A percentile compares a stretch with the other conserved stretches of the same genome.
phyloP scores from a whole-genome alignment of 2,113 vertebrate species.

The Peromyscus maniculatus region DNA sequence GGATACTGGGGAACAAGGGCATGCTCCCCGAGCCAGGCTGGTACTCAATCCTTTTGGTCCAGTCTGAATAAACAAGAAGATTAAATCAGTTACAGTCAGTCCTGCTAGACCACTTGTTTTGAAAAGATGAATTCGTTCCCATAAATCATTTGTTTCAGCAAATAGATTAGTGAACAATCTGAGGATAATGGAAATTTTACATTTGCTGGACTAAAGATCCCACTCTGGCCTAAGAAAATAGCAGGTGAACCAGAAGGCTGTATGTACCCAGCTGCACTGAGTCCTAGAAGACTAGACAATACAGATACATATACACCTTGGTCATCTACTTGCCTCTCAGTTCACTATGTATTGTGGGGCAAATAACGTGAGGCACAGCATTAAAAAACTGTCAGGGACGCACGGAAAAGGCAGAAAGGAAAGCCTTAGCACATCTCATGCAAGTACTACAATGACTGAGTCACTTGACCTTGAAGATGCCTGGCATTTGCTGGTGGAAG shows the following conservation, averaged over 20 bases:
- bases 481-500: not conserved
- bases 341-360: rapidly evolving
- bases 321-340: too few species aligned
- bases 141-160: conserved; percentile 7
- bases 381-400: not conserved
- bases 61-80: conserved; percentile 87
- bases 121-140: not conserved
- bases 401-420: not conserved
- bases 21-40: conserved; percentile 95
- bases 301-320: rapidly evolving
- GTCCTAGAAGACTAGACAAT: rapidly evolving
- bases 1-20: conserved; percentile 95
- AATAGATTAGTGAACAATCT: not conserved
- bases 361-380: not conserved
- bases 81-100: not conserved
- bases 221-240: not conserved
- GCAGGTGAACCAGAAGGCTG: not conserved
- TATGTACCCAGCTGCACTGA: not conserved
- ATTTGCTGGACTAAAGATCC: not conserved
- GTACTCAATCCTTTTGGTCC: conserved; percentile 95
- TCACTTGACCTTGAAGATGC: not conserved
- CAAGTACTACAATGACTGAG: rapidly evolving
- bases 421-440: not conserved
- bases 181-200: conserved; percentile 5
- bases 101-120: not conserved